Evolutionary conservation across 2,113 vertebrate species (phyloP), one percentile per base, ranked within the genome.

Genomic region (Siniperca chuatsi): DNA sequence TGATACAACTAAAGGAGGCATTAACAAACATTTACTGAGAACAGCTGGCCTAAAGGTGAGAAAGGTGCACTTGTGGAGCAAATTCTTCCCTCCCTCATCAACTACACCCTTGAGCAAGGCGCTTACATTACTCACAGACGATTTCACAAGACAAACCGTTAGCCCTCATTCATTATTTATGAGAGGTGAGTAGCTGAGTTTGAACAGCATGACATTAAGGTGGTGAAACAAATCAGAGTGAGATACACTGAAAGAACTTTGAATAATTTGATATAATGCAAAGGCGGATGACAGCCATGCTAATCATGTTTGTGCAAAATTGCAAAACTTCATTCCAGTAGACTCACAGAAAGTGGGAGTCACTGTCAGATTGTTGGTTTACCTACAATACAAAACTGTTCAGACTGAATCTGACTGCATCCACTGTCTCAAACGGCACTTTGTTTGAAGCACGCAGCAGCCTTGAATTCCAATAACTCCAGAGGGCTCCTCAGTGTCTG

Each of bases 81-180:
- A 50, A 81, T 82, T 72, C 74, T 33, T 75, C 61, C 23, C 61
- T 85, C 85, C 35, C 62, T 71, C 48, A 52, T 84, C 82, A 77
- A 62, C 82, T 67, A n/a, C 77, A 81, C 78, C 79, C 86, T 70
- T 81, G 70, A 92, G 77, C 83, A 83, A 82, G 74, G 82, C 60
- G 65, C 87, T 81, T 81, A 71, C 82, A 48, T 73, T 73, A 82
- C 76, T 76, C 16, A 2, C 68, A 78, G 66, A 84, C 3, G 35
- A 71, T 64, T 92, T 86, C 80, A 85, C 82, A 74, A 85, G 69
- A 79, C 76, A 83, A 90, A 82, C 88, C 86, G 82, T 87, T 92
- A 50, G 62, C 10, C 67, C 55, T 66, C 82, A 79, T 92, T 83
- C 40, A 90, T 90, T 85, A 90, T 91, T 85, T 44, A 89, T 90